Percentiles rank a stretch among this genome's conserved stretches.
Evolutionary conservation across 2,797 vertebrate species (phyloP).

Genomic region (Enteromius trimaculatus): DNA sequence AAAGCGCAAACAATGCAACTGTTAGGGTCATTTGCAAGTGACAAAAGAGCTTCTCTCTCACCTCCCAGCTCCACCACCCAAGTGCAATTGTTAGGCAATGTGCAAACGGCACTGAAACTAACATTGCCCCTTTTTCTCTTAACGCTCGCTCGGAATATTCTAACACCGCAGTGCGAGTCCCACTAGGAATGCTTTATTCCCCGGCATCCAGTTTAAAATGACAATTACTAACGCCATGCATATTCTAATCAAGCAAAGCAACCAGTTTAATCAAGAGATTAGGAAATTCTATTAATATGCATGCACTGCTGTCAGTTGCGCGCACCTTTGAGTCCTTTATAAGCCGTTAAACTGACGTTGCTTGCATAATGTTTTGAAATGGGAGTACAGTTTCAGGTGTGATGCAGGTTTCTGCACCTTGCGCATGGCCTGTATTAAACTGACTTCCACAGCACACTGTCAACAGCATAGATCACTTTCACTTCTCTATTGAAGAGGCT

Average conservation of each 20-base stretch:
- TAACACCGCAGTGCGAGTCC: slow-evolving; percentile 22
- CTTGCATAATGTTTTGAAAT: neutral
- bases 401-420: neutral
- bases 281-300: slow-evolving; percentile 16
- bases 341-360: neutral
- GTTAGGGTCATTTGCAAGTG: slow-evolving; percentile 73
- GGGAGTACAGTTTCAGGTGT: neutral
- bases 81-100: slow-evolving; percentile 67
- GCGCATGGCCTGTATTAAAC: slow-evolving; percentile 10
- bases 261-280: slow-evolving; percentile 24
- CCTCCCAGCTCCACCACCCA: slow-evolving; percentile 64
- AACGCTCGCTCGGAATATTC: slow-evolving; percentile 45
- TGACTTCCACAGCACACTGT: slow-evolving; percentile 16
- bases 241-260: slow-evolving; percentile 20
- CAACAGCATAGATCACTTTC: slow-evolving; percentile 32
- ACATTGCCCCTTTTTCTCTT: slow-evolving; percentile 50
- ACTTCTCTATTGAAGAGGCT: slow-evolving; percentile 7
- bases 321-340: neutral
- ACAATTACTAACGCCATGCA: slow-evolving; percentile 33
- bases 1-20: slow-evolving; percentile 74
- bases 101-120: slow-evolving; percentile 57
- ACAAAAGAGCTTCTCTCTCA: slow-evolving; percentile 64
- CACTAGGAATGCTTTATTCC: slow-evolving; percentile 21
- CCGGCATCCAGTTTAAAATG: slow-evolving; percentile 21
- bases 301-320: slow-evolving; percentile 1